These are phyloP conservation scores for Bimastos eiseni DNA, from an alignment of 2,888 invertebrate genomes.

Conservation along the genomic window DNA sequence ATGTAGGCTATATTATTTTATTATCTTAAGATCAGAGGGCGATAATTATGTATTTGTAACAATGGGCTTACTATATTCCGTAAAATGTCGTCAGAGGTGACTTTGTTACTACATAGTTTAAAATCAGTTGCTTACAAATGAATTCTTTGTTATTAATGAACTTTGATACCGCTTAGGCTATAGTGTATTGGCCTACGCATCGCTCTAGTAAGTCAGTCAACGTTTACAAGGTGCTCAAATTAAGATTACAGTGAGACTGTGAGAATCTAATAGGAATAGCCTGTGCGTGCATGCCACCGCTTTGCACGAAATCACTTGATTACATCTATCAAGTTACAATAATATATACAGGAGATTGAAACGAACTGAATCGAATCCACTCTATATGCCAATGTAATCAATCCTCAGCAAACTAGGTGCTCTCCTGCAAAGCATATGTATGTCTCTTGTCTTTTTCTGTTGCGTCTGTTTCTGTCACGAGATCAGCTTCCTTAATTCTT, in stretches of 20 bases:
- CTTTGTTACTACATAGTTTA: not conserved
- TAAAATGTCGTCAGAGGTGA: not conserved
- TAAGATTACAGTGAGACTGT: not conserved
- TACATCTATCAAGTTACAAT: not conserved
- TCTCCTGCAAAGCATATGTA: not conserved
- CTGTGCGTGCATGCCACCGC: not conserved
- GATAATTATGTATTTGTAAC: not conserved
- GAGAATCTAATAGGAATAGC: too few species aligned
- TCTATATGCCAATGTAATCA: not conserved
- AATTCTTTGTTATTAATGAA: not conserved
- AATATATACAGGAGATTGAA: not conserved
- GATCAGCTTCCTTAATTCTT: too few species aligned
- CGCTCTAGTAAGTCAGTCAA: not conserved
- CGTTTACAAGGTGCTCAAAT: not conserved
- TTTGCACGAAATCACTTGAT: not conserved
- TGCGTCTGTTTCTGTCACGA: too few species aligned
- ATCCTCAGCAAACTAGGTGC: not conserved
- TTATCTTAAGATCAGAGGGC: not conserved
- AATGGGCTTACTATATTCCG: not conserved
- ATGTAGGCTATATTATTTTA: not conserved
- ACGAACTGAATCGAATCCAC: not conserved
- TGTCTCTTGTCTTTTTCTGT: too few species aligned
- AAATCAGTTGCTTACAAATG: not conserved
- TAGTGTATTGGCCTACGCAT: not conserved
- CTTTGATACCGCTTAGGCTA: not conserved